Evolutionary conservation across 1,140 invertebrate genomes (phyloP).

Genomic region (Sesamia nonagrioides): DNA sequence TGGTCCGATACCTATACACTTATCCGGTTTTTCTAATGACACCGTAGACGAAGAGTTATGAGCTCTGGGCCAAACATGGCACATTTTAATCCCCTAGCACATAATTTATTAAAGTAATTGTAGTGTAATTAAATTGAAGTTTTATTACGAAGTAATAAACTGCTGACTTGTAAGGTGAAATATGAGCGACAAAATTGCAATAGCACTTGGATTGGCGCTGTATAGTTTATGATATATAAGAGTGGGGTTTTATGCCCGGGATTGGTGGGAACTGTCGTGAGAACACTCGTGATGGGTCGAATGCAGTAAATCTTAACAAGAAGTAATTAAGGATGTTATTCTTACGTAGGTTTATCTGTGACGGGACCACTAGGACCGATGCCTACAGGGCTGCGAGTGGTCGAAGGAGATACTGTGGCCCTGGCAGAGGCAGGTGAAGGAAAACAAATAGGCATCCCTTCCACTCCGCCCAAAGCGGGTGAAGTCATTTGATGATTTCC

Average conservation of each 20-base stretch:
- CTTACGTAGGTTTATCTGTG: too few relatives aligned
- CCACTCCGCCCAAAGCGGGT: too few relatives aligned
- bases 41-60: constrained; percentile 7
- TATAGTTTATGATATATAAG: constrained; percentile 24
- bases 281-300: background rate
- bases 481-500: too few relatives aligned
- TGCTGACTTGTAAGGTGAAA: constrained; percentile 29
- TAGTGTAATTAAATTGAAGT: constrained; percentile 17
- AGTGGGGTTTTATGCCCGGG: background rate
- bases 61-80: background rate
- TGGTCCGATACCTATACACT: background rate
- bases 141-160: constrained; percentile 20
- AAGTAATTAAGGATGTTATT: too few relatives aligned
- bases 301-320: background rate
- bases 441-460: too few relatives aligned
- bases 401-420: too few relatives aligned
- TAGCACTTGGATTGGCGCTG: background rate
- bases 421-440: too few relatives aligned
- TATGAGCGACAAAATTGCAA: constrained; percentile 32
- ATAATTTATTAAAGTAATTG: constrained; percentile 24
- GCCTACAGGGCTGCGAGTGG: too few relatives aligned
- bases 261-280: background rate
- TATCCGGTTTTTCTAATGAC: background rate
- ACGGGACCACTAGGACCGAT: too few relatives aligned
- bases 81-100: constrained; percentile 5